Evolutionary conservation across 2,113 vertebrate genomes (phyloP), one percentile per base, ranked within the genome.

Genomic region (Callospermophilus lateralis): DNA sequence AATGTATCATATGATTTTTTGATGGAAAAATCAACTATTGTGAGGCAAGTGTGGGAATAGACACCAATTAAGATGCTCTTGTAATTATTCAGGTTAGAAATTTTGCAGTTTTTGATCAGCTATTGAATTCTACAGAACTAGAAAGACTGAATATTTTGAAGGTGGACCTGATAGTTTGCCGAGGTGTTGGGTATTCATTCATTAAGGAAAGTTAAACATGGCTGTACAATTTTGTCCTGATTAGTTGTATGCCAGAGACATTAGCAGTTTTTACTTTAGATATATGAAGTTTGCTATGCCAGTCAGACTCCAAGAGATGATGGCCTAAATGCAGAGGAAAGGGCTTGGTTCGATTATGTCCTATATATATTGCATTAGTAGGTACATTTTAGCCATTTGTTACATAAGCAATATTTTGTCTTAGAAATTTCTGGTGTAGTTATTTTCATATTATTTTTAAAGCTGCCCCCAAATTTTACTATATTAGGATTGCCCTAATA

Each of bases 291-390:
- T 51, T 84, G 5, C 4, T 42, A 42, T 45, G 58, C 61, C 55
- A 58, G 20, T 58, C 19, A 58, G 6, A 58, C 55, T 68, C 7
- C n/a, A n/a, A 53, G 39, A 37, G 26, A 58, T 58, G 55, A 55
- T 55, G 5, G 16, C 45, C 45, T 28, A 51, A 74, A 30, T 73
- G 3, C 6, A 65, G 0, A 65, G 68, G 67, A 37, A 73, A 53
- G 51, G 16, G 68, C 6, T 51, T 30, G 51, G 34, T 11, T 67
- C 42, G 34, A 70, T 42, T 3, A 34, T 42, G 34, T 84, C 39
- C 3, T 7, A 9, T 3, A 24, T 0, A 24, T 0, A 0, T 48
- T 7, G 45, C 8, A 19, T 34, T 26, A 58, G 20, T 1, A 87
- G n/a, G 17, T 48, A 19, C 48, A 61, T 77, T 45, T 34, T 24